phyloP scores from a whole-genome alignment of 2,113 vertebrate genomes.

The Aldabrachelys gigantea region DNA sequence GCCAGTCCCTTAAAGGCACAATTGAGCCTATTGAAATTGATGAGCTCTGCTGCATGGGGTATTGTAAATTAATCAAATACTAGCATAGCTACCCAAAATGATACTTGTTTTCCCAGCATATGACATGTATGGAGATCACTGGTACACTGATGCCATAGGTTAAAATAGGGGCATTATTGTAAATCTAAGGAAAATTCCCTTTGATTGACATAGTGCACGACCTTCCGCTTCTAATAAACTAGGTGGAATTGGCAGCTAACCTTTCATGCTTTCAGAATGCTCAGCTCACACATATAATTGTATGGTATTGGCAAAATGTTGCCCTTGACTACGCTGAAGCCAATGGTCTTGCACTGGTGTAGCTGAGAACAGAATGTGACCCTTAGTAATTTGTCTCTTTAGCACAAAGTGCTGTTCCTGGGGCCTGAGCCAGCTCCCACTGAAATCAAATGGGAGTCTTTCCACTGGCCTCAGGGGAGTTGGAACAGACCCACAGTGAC shows the following conservation, averaged over 20 bases:
- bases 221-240: neutral
- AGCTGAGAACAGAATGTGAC: neutral
- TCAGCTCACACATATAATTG: neutral
- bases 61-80: neutral
- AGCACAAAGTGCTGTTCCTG: neutral
- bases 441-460: neutral
- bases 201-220: neutral
- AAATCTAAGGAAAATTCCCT: neutral
- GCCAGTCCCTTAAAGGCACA: neutral
- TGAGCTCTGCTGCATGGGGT: neutral
- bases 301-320: neutral
- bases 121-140: accelerated
- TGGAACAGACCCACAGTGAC: accelerated
- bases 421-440: neutral
- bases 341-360: neutral
- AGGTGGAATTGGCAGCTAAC: neutral
- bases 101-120: neutral
- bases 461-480: neutral
- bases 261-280: neutral
- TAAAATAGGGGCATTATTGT: neutral
- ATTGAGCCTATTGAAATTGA: neutral
- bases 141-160: neutral
- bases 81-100: neutral
- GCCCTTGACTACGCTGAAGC: neutral
- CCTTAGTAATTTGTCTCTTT: neutral